These are phyloP conservation scores for Apodemia mormo DNA, from an alignment of 2,888 invertebrate genomes.

Conservation along the genomic window DNA sequence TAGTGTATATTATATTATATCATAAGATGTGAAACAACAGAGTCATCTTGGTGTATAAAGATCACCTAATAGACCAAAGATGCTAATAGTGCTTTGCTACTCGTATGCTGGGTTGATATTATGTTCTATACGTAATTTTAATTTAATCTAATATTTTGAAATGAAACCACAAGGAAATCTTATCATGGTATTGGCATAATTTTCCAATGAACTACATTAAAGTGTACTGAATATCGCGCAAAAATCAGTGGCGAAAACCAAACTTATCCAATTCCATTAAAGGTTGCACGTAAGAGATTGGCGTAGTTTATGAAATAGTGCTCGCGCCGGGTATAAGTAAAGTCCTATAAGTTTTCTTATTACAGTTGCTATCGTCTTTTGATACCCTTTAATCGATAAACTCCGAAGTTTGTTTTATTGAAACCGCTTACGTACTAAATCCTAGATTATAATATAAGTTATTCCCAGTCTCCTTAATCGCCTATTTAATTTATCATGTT, in stretches of 20 bases:
- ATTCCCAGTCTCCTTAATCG: too few species aligned
- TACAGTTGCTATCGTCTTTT: slow-evolving; percentile 7
- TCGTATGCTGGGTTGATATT: too few species aligned
- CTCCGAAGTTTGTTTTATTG: slow-evolving; percentile 2
- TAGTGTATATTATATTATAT: too few species aligned
- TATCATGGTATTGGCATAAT: background rate
- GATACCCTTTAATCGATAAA: slow-evolving; percentile 13
- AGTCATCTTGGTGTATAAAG: too few species aligned
- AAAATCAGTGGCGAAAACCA: slow-evolving; percentile 4
- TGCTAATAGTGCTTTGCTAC: too few species aligned
- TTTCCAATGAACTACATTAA: background rate
- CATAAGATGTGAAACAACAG: too few species aligned
- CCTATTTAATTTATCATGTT: too few species aligned
- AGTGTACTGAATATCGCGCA: background rate
- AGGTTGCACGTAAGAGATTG: slow-evolving; percentile 7
- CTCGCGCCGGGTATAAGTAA: slow-evolving; percentile 10
- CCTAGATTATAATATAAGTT: too few species aligned
- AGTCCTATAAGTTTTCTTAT: slow-evolving; percentile 12
- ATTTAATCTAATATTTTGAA: too few species aligned
- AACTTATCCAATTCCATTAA: slow-evolving; percentile 17
- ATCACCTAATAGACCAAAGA: too few species aligned
- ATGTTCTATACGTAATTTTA: too few species aligned
- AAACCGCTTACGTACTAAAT: background rate
- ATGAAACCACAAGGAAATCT: too few species aligned
- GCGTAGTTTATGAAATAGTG: slow-evolving; percentile 16